Base-by-base conservation (phyloP, 2,797 vertebrate genomes). In the Calcarius lapponicus region DNA sequence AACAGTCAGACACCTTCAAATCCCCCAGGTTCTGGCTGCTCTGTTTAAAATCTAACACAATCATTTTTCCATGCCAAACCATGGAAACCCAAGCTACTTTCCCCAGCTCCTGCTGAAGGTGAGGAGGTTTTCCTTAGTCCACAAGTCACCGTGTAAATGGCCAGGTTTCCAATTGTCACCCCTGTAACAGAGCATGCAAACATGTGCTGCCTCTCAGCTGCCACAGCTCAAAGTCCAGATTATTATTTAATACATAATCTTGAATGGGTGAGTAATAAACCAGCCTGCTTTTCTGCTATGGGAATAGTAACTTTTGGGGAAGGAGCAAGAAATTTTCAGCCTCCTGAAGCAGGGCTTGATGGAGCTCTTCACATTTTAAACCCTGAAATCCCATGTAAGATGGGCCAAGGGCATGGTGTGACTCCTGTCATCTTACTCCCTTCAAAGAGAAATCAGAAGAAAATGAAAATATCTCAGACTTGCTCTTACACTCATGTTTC, bases 211-310 rank as follows among this genome's bases (percentile, higher is more conserved):
- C 36, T 89, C 65, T 71, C 79, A 50, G 79, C 43, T 70, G 60
- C 71, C 42, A 36, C 40, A 38, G 51, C 45, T 69, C 67, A 50
- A 87, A 92, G 75, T 71, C 85, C 69, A 86, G 26, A 1, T 61
- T 56, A 42, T 73, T 76, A 76, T 80, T 96, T 93, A 87, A 87
- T 60, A 16, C 9, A 25, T 62, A 67, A 76, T 13, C 48, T 80
- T 78, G 71, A 96, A 94, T 60, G 56, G 60, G 29, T 89, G 89
- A 80, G 64, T 91, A 56, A 85, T 53, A 53, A 95, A 50, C 64
- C 43, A 1, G 0, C 43, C 6, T 45, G 60, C 45, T 47, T 66
- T 66, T 70, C 76, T 88, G 75, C 73, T 61, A 47, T 0, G 1
- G 64, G 84, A 88, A 89, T 53, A 66, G 81, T 17, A 89, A 73